These are phyloP conservation scores for Sarcophilus harrisii DNA, from an alignment of 2,797 vertebrate genomes.

Conservation along the genomic window DNA sequence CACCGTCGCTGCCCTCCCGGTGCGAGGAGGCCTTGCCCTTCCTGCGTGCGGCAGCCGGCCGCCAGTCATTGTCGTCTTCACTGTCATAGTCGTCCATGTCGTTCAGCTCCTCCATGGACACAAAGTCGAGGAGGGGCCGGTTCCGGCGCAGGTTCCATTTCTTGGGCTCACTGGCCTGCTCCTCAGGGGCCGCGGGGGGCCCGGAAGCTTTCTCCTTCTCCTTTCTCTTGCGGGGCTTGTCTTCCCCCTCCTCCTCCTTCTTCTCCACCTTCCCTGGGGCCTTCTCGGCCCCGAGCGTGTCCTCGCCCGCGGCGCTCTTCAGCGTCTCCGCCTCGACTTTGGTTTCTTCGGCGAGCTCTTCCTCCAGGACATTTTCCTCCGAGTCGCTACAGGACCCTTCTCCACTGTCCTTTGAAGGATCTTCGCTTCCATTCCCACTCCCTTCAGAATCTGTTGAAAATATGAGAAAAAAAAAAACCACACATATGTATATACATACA, in stretches of 20 bases:
- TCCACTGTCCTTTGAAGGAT: slow-evolving; percentile 91
- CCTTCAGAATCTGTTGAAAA: slow-evolving; percentile 95
- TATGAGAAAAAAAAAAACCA: slow-evolving; percentile 87
- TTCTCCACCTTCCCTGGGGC: slow-evolving; percentile 89
- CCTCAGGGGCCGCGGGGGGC: slow-evolving; percentile 81
- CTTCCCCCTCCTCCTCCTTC: slow-evolving; percentile 87
- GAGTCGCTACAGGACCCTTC: slow-evolving; percentile 94
- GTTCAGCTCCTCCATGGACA: slow-evolving; percentile 97
- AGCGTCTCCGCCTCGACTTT: slow-evolving; percentile 87
- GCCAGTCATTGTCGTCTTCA: slow-evolving; percentile 99
- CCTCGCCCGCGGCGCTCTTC: slow-evolving; percentile 87
- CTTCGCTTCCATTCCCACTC: slow-evolving; percentile 95
- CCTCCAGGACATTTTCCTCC: slow-evolving; percentile 90
- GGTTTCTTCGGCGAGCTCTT: slow-evolving; percentile 84
- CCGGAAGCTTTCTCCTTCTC: slow-evolving; percentile 86
- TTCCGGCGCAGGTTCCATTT: slow-evolving; percentile 99
- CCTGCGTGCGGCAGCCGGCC: slow-evolving; percentile 92
- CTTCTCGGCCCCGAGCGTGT: slow-evolving; percentile 85
- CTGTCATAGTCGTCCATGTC: slow-evolving; percentile 99
- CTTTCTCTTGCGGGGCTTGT: slow-evolving; percentile 89
- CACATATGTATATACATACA: slow-evolving; percentile 82
- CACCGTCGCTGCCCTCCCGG: slow-evolving; percentile 91
- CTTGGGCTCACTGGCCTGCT: slow-evolving; percentile 92
- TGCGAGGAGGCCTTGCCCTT: slow-evolving; percentile 88
- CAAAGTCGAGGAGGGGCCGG: slow-evolving; percentile 95